phyloP scores from a whole-genome alignment of 2,888 invertebrate genomes.

The Diaperis boleti region DNA sequence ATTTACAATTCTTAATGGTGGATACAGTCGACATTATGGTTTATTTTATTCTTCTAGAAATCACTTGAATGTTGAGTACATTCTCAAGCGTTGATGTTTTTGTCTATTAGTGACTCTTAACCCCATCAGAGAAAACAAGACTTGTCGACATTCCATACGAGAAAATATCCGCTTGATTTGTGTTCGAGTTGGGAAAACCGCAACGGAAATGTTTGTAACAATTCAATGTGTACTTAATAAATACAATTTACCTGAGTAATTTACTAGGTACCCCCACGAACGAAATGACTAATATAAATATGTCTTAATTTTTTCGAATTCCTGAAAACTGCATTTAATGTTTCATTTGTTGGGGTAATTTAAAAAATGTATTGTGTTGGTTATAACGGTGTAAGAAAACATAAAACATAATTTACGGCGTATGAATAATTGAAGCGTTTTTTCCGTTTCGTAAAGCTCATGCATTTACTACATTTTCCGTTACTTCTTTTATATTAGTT shows the following conservation, averaged over 20 bases:
- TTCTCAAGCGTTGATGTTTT: neutral
- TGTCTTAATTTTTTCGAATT: neutral
- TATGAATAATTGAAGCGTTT: neutral
- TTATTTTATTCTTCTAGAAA: neutral
- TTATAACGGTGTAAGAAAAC: neutral
- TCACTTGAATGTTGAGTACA: neutral
- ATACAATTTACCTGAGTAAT: constrained; percentile 1
- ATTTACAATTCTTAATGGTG: neutral
- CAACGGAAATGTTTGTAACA: constrained; percentile 13
- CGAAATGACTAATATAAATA: neutral
- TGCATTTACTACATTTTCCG: constrained; percentile 2
- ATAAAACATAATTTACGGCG: neutral
- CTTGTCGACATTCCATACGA: neutral
- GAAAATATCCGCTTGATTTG: constrained; percentile 8
- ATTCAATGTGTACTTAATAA: constrained; percentile 6
- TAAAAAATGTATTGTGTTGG: neutral
- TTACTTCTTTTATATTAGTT: constrained; percentile 9
- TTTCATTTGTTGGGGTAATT: neutral
- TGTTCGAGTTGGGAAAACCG: constrained; percentile 11
- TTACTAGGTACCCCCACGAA: neutral
- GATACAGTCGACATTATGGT: too few relatives aligned
- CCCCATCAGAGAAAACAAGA: neutral
- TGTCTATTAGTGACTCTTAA: neutral
- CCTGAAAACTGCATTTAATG: neutral
- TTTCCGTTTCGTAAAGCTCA: constrained; percentile 2